Percentiles rank a stretch among this genome's conserved stretches.
Evolutionary conservation across 1,140 invertebrate species (phyloP).

Genomic region (Camponotus vicinus): DNA sequence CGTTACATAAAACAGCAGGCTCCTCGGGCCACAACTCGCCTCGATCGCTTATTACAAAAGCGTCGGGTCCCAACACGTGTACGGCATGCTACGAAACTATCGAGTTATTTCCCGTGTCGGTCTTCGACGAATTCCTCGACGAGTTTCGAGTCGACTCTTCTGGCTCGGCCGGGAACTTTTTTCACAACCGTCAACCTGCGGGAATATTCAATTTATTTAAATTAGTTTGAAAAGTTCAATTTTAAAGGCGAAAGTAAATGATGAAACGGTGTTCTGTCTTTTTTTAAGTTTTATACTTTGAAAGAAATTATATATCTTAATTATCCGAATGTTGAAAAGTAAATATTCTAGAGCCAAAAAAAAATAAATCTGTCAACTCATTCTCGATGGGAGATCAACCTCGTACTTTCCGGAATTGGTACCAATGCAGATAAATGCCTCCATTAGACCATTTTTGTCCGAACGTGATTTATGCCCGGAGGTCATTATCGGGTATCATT

Average conservation of each 20-base stretch:
- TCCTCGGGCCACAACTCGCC: background rate
- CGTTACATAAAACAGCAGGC: conserved; percentile 76
- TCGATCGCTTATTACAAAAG: conserved; percentile 39
- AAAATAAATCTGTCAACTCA: background rate
- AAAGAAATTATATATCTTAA: conserved; percentile 2
- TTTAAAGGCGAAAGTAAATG: background rate
- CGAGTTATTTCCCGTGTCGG: background rate
- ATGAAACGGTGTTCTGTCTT: no score
- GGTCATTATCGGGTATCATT: background rate
- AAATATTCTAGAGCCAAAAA: background rate
- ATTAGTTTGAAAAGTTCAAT: background rate
- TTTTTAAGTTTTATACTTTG: conserved; percentile 5
- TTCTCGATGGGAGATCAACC: no score
- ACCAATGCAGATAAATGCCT: no score
- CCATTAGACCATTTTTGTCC: no score
- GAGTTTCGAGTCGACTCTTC: background rate
- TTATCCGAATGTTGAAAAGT: background rate
- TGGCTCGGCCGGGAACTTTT: background rate
- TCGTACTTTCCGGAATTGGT: no score
- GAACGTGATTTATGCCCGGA: background rate
- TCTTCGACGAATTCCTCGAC: conserved; percentile 3
- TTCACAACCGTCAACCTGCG: background rate
- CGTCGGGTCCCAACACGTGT: conserved; percentile 22
- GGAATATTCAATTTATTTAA: conserved; percentile 37
- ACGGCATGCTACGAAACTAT: conserved; percentile 8